Conservation (phyloP, 2,888 invertebrate genomes). For the Sarcophaga subvicina region DNA sequence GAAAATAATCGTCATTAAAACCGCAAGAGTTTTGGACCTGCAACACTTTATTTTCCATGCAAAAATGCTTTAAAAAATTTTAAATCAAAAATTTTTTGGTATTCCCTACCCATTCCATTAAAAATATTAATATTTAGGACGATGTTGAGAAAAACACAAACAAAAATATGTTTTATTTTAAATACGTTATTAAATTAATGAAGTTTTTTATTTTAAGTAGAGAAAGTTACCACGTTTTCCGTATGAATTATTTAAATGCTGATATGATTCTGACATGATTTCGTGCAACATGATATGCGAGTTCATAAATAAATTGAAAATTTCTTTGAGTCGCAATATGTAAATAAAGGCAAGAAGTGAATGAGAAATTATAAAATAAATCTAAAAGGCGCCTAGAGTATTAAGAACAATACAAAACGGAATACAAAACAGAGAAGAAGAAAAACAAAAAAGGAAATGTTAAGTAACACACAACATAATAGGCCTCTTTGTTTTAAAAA, state of each 20-base stretch:
- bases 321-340: neutral
- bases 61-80: too few relatives aligned
- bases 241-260: neutral
- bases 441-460: neutral
- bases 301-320: slow-evolving; percentile 9
- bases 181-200: neutral
- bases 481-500: neutral
- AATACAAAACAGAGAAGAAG: neutral
- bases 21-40: too few relatives aligned
- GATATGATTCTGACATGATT: slow-evolving; percentile 49
- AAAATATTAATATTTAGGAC: too few relatives aligned
- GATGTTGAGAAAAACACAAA: neutral
- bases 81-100: too few relatives aligned
- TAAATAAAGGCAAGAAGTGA: too few relatives aligned
- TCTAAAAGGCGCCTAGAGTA: slow-evolving; percentile 26
- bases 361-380: neutral
- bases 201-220: neutral
- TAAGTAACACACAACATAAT: neutral
- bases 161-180: neutral
- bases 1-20: too few relatives aligned
- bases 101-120: too few relatives aligned
- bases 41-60: too few relatives aligned
- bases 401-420: neutral
- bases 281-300: slow-evolving; percentile 10
- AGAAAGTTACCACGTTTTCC: neutral